Evolutionary conservation across 2,797 vertebrate species (phyloP), one percentile per base, ranked within the genome.

Genomic region (Pangasius macronema): DNA sequence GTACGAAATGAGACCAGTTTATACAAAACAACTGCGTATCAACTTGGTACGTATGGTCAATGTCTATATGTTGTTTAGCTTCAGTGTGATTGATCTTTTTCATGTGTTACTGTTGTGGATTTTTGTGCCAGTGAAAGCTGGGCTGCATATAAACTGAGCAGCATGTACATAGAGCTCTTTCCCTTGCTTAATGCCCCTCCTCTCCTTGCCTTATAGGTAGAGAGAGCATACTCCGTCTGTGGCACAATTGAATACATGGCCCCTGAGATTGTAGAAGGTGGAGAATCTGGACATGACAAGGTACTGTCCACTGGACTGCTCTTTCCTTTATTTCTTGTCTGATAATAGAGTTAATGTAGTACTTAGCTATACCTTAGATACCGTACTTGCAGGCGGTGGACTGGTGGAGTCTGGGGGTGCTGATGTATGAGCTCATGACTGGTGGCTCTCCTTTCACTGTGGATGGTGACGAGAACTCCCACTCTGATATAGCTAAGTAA

Each of bases 201-300:
- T 10, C 18, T 86, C 70, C n/a, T 16, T 59, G 9, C 87, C 42
- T 87, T 85, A 61, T 94, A 97, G 97, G 96, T 96, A 33, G 98
- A 99, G 93, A 96, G 99, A 93, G 96, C 99, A 2, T 99, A 97
- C 94, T 99, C 99, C 11, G 97, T 99, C 84, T 99, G 99, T 91
- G 99, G 99, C 85, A 99, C 99, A 30, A 98, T 99, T 91, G 99
- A 99, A 90, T 99, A 99, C 89, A 99, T 99, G 99, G 99, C 99
- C 88, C 99, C 99, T 85, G 99, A 99, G 95, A 99, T 99, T 87
- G 97, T 99, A 88, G 97, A 95, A 94, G 99, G 98, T 49, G 99
- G 99, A 90, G 97, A 97, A 89, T 93, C 96, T 1, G 99, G 99
- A 89, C 99, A 99, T 82, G 97, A 99, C 94, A 99, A 99, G 97